Base-by-base conservation (phyloP, 2,888 invertebrate genomes). In the Drosophila putrida region DNA sequence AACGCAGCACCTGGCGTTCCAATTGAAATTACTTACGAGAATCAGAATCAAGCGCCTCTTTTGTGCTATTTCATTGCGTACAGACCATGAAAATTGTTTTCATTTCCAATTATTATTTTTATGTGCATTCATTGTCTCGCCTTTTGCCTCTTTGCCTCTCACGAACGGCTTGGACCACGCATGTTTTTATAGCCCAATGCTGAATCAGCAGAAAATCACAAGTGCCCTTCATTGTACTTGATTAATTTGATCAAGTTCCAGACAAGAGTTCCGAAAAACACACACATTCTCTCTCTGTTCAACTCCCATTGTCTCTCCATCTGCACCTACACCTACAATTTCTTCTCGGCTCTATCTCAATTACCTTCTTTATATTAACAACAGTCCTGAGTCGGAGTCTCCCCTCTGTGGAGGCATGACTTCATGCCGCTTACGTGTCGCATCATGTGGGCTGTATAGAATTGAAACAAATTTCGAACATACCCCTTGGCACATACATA, bases 31-130 rank as follows among this genome's bases (percentile, higher is more conserved):
- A 70, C 43, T 57, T 46, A 15, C 27, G 43, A 55, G 25, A 13
- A 9, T 13, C 9, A 9, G 6, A 31, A 31, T 35, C 43, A 13
- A 20, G 15, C 25, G 44, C 44, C 13, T 31, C 47, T 59, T 69
- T 88, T 87, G 50, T 88, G 89, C 88, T 71, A 64, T 75, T 65
- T 82, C 82, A 89, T 78, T 64, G 82, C 49, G 54, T 60, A 62
- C 50, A 38, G 53, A 61, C 64, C 65, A 75, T 89, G 85, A 89
- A 88, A 89, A 89, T 84, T 88, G 89, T 88, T 89, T 87, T 78
- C 88, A 88, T 88, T 88, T 88, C 88, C 82, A 83, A 83, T 89
- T 89, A 89, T 89, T 89, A 89, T 88, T 89, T 89, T 83, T 89
- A 84, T 83, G 82, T 83, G 64, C 71, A 89, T 81, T 83, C 82